These are phyloP conservation scores for Tetramorium alpestre DNA, from an alignment of 1,140 invertebrate species.

Conservation along the genomic window DNA sequence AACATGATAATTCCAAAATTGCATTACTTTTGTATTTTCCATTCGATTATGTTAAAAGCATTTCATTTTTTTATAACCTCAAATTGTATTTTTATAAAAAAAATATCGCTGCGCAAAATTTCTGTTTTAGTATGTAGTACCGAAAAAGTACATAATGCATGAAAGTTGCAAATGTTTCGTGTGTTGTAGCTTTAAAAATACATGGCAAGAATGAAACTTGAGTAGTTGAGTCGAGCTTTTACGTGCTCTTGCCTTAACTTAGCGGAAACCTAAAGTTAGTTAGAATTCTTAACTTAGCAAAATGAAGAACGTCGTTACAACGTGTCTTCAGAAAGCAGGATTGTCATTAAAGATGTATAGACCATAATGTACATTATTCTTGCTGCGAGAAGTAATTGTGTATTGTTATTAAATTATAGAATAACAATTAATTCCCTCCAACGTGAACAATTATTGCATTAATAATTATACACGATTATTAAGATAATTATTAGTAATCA, in stretches of 20 bases:
- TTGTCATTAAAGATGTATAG: constrained; percentile 34
- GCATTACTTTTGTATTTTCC: background rate
- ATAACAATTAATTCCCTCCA: background rate
- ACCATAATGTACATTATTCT: background rate
- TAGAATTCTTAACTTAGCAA: constrained; percentile 48
- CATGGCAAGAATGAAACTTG: constrained; percentile 46
- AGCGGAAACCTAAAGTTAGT: constrained; percentile 46
- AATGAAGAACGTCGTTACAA: constrained; percentile 55
- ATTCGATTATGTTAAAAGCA: background rate
- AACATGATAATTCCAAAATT: background rate
- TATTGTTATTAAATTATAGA: background rate
- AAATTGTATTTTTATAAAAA: constrained; percentile 18
- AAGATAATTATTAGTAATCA: background rate
- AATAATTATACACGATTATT: background rate
- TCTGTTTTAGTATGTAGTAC: background rate
- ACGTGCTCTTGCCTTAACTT: constrained; percentile 36
- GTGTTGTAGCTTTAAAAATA: constrained; percentile 50
- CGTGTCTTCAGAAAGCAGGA: constrained; percentile 17
- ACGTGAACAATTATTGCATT: background rate
- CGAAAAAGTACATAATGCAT: constrained; percentile 7
- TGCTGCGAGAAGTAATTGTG: background rate
- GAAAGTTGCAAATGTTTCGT: constrained; percentile 52
- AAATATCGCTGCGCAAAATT: background rate
- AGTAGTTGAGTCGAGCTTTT: constrained; percentile 44
- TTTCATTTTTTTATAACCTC: background rate